These are phyloP conservation scores for Genyomyrus donnyi DNA, from an alignment of 2,113 vertebrate species.

Conservation along the genomic window DNA sequence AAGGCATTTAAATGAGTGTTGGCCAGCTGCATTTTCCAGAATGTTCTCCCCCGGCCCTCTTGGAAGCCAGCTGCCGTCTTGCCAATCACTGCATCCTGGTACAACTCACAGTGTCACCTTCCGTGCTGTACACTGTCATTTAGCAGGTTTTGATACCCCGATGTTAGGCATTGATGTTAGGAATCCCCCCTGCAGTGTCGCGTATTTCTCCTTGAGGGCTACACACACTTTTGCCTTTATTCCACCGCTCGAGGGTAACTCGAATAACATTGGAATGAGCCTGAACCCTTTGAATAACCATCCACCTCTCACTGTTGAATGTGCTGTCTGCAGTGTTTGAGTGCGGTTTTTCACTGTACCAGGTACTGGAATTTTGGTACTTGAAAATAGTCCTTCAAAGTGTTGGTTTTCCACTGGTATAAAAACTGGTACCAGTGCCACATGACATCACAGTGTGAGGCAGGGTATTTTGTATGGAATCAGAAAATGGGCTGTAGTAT, in stretches of 20 bases:
- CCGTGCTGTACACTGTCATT: not conserved
- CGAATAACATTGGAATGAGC: not conserved
- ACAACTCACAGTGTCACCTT: not conserved
- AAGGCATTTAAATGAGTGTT: slow-evolving; percentile 38
- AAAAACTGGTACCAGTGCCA: not conserved
- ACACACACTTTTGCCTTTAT: not conserved
- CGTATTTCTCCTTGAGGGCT: not conserved
- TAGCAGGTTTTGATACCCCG: not conserved
- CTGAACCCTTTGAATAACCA: not conserved
- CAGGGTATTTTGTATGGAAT: not conserved
- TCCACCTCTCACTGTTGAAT: not conserved
- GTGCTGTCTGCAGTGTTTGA: not conserved
- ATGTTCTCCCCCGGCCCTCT: slow-evolving; percentile 38
- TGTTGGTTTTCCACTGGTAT: not conserved
- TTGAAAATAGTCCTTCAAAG: not conserved
- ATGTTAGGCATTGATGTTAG: not conserved
- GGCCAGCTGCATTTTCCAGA: slow-evolving; percentile 49
- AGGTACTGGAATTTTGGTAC: not conserved
- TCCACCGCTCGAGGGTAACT: not conserved
- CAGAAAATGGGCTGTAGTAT: not conserved
- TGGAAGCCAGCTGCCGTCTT: not conserved
- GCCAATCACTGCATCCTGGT: not conserved
- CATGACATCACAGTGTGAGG: not conserved
- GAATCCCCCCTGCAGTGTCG: not conserved
- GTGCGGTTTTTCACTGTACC: not conserved